Base-by-base conservation (phyloP, 2,888 invertebrate species). In the Agrochola circellaris region DNA sequence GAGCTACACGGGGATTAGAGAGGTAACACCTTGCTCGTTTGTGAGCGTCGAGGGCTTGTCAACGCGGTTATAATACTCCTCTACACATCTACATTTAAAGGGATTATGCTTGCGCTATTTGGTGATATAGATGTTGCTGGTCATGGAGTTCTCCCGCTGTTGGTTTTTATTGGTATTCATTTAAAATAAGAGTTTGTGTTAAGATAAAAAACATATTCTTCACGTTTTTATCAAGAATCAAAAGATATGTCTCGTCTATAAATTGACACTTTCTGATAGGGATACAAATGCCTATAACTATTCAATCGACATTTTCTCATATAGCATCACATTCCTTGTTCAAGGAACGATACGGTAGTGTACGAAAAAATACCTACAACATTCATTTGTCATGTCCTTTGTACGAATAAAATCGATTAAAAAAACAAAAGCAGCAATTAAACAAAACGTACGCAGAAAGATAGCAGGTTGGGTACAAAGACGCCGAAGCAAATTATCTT, bases 21-120 rank as follows among this genome's bases (percentile, higher is more conserved):
- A 73, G 82, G 85, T 89, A 87, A 92, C 95, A 96, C 95, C 95
- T 96, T 95, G 94, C 92, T 90, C n/a, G 56, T 56, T 56, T 89
- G 92, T 93, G 93, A 92, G 92, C 92, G 88, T 91, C 91, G 91
- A 94, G 91, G 92, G 94, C 93, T 92, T 96, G 96, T 96, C 96
- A 95, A 92, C 95, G 94, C 92, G 89, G 91, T 92, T 90, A 92
- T 94, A 93, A 93, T 92, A 88, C 91, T 88, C 82, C 87, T 90
- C 85, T 87, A 92, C 91, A 89, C 91, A 90, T 92, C 94, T 95
- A 93, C 89, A 94, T 95, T 92, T 89, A 91, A 91, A 91, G 80
- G 94, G 95, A 95, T 96, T 95, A 95, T 83, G 83, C 81, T 91
- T 91, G 91, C 87, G 87, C 90, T 88, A 88, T 90, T 90, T 67